Evolutionary conservation across 2,113 vertebrate species (phyloP).

Genomic region (Phyllostomus discolor): DNA sequence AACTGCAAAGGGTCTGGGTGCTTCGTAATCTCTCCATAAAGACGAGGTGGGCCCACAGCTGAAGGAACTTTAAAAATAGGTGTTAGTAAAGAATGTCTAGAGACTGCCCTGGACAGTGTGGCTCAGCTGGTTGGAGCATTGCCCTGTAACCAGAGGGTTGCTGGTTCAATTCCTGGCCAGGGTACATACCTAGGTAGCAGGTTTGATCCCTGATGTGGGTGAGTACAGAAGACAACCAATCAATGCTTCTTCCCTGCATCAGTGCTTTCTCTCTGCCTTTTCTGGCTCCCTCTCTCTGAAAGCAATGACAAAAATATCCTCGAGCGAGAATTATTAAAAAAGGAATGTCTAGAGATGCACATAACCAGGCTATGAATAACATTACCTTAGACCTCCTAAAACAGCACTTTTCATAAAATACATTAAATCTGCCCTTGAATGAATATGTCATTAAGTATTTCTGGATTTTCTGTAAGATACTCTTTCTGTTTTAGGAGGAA

Average conservation of each 20-base stretch:
- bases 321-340: too few species aligned
- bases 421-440: background rate
- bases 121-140: too few species aligned
- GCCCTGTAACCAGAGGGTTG: too few species aligned
- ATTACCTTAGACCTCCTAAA: background rate
- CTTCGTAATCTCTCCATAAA: background rate
- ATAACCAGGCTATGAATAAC: background rate
- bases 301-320: too few species aligned
- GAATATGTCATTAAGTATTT: background rate
- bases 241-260: too few species aligned
- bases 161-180: too few species aligned
- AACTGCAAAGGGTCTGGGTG: background rate
- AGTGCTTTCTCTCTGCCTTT: too few species aligned
- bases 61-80: background rate
- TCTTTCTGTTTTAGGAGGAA: background rate
- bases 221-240: too few species aligned
- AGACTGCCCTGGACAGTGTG: background rate
- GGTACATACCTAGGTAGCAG: too few species aligned
- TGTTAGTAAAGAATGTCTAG: background rate
- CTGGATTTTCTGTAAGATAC: background rate
- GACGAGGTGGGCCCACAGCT: background rate
- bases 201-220: too few species aligned
- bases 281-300: too few species aligned
- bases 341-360: background rate
- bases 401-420: background rate